These are phyloP conservation scores for Siniperca undulata DNA, from an alignment of 2,797 vertebrate genomes.

Conservation along the genomic window DNA sequence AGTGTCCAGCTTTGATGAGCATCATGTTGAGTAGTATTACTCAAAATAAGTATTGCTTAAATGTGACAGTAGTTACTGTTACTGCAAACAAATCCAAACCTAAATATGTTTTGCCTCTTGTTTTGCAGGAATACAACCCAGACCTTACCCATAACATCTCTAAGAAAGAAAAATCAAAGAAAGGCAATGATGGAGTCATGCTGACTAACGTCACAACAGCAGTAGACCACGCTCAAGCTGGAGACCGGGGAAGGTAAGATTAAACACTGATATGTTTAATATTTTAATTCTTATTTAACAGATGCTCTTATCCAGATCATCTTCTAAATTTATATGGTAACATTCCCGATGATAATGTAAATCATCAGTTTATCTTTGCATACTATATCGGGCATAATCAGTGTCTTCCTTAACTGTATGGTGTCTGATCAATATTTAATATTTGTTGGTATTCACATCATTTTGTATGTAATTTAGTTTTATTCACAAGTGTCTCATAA, in stretches of 20 bases:
- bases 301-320: background rate
- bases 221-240: slow-evolving; percentile 81
- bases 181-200: slow-evolving; percentile 86
- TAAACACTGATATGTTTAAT: background rate
- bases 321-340: background rate
- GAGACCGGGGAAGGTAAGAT: slow-evolving; percentile 90
- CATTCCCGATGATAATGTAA: background rate
- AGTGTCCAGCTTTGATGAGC: background rate
- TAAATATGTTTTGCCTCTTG: background rate
- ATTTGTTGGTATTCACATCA: background rate
- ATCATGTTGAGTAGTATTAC: background rate
- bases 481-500: background rate
- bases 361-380: background rate
- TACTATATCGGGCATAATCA: background rate
- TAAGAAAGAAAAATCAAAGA: slow-evolving; percentile 92
- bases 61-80: background rate
- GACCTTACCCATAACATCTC: slow-evolving; percentile 89
- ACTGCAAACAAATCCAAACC: background rate
- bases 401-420: background rate
- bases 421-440: background rate
- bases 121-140: slow-evolving; percentile 93
- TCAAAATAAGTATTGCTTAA: background rate
- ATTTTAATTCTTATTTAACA: background rate
- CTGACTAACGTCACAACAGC: slow-evolving; percentile 84
- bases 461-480: background rate